phyloP scores from a whole-genome alignment of 2,888 invertebrate genomes.

The Polylopha cassiicola region DNA sequence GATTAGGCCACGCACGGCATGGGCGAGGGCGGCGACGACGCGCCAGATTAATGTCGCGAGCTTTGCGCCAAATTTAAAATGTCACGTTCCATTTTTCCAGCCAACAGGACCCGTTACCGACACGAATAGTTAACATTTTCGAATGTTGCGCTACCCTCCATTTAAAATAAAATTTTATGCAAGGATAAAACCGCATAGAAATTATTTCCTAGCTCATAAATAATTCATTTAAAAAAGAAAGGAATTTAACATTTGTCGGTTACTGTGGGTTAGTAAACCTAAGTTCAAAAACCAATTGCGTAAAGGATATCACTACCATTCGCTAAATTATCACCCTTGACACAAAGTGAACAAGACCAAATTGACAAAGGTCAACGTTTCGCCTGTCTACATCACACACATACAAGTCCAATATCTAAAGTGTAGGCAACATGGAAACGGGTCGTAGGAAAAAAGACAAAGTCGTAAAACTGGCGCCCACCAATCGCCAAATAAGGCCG shows the following conservation, averaged over 20 bases:
- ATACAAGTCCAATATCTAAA: constrained; percentile 54
- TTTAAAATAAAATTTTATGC: too few relatives aligned
- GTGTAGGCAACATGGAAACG: constrained; percentile 62
- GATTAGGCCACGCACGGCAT: constrained; percentile 69
- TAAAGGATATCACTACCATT: constrained; percentile 31
- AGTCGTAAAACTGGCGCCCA: constrained; percentile 76
- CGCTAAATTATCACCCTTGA: constrained; percentile 39
- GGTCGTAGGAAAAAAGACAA: constrained; percentile 69
- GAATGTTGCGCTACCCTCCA: constrained; percentile 45
- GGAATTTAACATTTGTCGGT: constrained; percentile 1
- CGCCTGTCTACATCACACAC: constrained; percentile 47
- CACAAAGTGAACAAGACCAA: constrained; percentile 41
- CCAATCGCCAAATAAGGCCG: constrained; percentile 75
- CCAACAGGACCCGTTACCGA: constrained; percentile 57
- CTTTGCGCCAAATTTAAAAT: constrained; percentile 73
- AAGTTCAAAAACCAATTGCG: constrained; percentile 31
- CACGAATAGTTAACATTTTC: constrained; percentile 51
- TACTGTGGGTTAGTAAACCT: constrained; percentile 24
- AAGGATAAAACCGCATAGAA: too few relatives aligned
- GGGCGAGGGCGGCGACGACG: constrained; percentile 68
- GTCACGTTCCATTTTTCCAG: constrained; percentile 73
- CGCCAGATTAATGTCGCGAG: constrained; percentile 72
- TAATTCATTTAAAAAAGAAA: too few relatives aligned
- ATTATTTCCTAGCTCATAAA: too few relatives aligned
- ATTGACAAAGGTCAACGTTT: constrained; percentile 51